Conservation (phyloP, 2,113 vertebrate species). For the Dromiciops gliroides region DNA sequence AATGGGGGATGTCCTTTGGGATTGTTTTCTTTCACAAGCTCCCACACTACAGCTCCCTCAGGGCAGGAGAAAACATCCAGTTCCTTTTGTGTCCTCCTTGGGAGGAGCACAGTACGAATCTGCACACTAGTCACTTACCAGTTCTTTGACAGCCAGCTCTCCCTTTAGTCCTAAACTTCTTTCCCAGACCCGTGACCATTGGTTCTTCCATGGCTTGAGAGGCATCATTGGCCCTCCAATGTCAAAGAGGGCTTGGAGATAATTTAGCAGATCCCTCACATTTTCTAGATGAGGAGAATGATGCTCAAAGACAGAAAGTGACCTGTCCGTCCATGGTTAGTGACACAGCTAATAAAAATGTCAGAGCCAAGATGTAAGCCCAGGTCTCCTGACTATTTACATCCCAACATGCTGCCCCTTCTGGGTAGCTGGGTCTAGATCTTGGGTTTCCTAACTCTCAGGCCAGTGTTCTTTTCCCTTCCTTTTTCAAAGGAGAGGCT, state of each 20-base stretch:
- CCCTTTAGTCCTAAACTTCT: neutral
- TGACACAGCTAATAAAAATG: neutral
- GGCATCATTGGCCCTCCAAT: neutral
- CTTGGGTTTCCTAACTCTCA: neutral
- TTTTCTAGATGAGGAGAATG: neutral
- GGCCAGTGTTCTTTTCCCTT: neutral
- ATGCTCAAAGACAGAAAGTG: neutral
- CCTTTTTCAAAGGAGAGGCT: slow-evolving; percentile 12
- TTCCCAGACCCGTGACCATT: neutral
- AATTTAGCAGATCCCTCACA: neutral
- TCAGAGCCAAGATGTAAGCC: neutral
- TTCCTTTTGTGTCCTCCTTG: neutral
- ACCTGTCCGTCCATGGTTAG: neutral
- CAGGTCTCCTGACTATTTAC: neutral
- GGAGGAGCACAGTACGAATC: neutral
- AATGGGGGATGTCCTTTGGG: neutral
- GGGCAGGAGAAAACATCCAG: neutral
- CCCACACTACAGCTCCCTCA: neutral
- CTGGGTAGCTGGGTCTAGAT: neutral
- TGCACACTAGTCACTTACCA: neutral
- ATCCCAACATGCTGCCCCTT: neutral
- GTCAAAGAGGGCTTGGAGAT: neutral
- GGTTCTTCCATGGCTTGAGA: neutral
- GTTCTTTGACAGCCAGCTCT: neutral
- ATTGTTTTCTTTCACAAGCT: neutral